Base-by-base conservation (phyloP, 2,113 vertebrate species). In the Ageneiosus marmoratus region DNA sequence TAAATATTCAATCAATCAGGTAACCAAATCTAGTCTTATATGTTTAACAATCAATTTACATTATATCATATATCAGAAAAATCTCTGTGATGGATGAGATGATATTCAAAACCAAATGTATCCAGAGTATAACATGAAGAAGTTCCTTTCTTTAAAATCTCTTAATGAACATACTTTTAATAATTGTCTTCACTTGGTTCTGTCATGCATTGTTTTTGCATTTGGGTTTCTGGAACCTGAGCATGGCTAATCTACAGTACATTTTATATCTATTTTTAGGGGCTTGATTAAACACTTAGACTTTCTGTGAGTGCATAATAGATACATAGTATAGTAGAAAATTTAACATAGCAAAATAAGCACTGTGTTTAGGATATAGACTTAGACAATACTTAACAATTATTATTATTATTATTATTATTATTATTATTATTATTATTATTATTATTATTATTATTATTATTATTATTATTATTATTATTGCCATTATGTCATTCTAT, bases 221-320 rank as follows among this genome's bases (percentile, higher is more conserved):
- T 91, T 90, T 90, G 82, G 83, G 86, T 90, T 83, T 84, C 24
- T 79, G n/a, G 92, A 93, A 91, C 93, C n/a, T 79, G 60, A 34
- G n/a, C 69, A 41, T 69, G 32, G 22, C n/a, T n/a, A 56, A n/a
- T 20, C 50, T 56, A 56, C 20, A 69, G 16, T 18, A n/a, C 24
- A 24, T 56, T 7, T 24, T 56, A 18, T 5, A 22, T 5, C 4
- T 53, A 20, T 53, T 6, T 55, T 5, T 55, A 58, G 22, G 22
- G 55, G 55, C 55, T n/a, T 60, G 4, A 60, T 60, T 60, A 4
- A 60, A 27, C 58, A 60, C 58, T 27, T 2, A 1, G 22, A 58
- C 24, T 58, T n/a, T 22, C 20, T 7, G 18, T 22, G 6, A 15
- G 18, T 51, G 18, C 50, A 16, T 51, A 51, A 51, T 51, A 16